Base-by-base conservation (phyloP, 2,797 vertebrate genomes). In the Ptychobarbus kaznakovi region DNA sequence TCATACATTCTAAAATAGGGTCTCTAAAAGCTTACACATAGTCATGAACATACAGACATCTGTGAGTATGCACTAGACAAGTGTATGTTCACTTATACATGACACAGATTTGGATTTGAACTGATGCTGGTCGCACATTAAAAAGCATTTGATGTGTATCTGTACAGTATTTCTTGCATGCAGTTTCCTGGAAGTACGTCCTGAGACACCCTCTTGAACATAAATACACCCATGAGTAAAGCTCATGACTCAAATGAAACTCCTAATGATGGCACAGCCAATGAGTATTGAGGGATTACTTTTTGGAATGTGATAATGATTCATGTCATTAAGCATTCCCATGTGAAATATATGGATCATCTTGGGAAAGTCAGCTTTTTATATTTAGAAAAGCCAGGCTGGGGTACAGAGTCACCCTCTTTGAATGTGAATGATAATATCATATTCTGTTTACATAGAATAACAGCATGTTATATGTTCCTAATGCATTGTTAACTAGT, bases 1-100 rank as follows among this genome's bases (percentile, higher is more conserved):
- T 82, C 93, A 91, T 76, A 76, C 10, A 80, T 87, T 91, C 88
- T 85, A 92, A 95, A 94, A 95, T 93, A 94, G 93, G 56, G 51
- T 85, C 85, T 65, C 74, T 32, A 79, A 85, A 84, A 68, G 63
- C 28, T 16, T 35, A 15, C 40, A 69, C 44, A 63, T 53, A 75
- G n/a, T 35, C 13, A 76, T 68, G 38, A 25, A 58, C 32, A 11
- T 49, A 35, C 74, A 82, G 42, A 4, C 32, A 49, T 79, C 18
- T 28, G 4, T 56, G 42, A 51, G 58, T 66, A 56, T 65, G 32
- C 76, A 68, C 35, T 11, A 28, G 35, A 56, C 44, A 18, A 32
- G 25, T 65, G 51, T 53, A 28, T 25, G 11, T 44, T 69, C 22
- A 78, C 53, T n/a, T 79, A 72, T 77, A 81, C 61, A 76, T 46